Evolutionary conservation across 2,888 invertebrate genomes (phyloP), one percentile per base, ranked within the genome.

Genomic region (Platycheirus rosarum): DNA sequence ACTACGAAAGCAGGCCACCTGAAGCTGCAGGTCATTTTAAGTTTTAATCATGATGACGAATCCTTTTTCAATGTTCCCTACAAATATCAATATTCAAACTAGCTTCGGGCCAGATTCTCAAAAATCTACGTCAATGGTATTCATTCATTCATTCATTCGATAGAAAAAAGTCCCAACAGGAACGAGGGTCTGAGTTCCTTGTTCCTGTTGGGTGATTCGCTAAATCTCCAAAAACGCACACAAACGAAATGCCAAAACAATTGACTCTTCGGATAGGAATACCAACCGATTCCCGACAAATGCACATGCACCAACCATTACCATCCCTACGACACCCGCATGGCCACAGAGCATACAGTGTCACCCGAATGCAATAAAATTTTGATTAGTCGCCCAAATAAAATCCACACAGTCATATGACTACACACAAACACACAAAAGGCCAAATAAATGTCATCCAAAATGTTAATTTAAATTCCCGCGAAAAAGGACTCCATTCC

Each of bases 401-500:
- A 71, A 73, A 37, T 46, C 29, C 37, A 69, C 51, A 78, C 51
- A 37, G 8, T 40, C 23, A 26, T 13, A n/a, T 11, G 16, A 60
- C 49, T 14, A 26, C 16, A 29, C 2, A 20, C 35, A 42, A 16
- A 18, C 29, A 40, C 11, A 44, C n/a, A 46, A 53, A 55, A 16
- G 16, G 20, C 18, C 20, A 18, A 18, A 9, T 55, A 37, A 35
- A 65, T 68, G 78, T 35, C 68, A 68, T 63, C 40, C 29, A 29
- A 68, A 82, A 82, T 77, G 71, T 68, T 73, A 82, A 82, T 77
- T 77, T 73, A 68, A 82, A 82, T 77, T 77, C 71, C 44, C 55
- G 62, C 66, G 49, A 63, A 70, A 80, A 60, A 44, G 46, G 60
- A 71, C 75, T 49, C 55, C 29, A 23, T 32, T 5, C 35, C 48